Evolutionary conservation across 1,140 invertebrate species (phyloP).

Genomic region (Halesus radiatus): DNA sequence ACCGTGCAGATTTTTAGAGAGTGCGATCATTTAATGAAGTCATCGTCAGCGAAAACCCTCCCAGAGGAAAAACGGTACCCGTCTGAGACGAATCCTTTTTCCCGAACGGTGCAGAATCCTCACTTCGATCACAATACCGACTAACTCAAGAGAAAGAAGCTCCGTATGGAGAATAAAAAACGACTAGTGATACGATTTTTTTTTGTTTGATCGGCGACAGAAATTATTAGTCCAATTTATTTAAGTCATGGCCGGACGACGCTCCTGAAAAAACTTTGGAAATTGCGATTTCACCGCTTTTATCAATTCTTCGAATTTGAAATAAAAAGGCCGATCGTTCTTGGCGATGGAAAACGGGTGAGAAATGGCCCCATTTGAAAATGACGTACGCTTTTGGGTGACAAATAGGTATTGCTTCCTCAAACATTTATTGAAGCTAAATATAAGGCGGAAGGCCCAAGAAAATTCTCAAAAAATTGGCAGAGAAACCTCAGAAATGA

Average conservation of each 20-base stretch:
- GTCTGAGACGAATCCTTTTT: not conserved
- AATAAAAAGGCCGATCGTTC: slow-evolving; percentile 33
- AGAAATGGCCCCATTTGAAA: slow-evolving; percentile 45
- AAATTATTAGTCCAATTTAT: slow-evolving; percentile 50
- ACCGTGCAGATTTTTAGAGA: not conserved
- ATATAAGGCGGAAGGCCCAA: not conserved
- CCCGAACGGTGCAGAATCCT: slow-evolving; percentile 15
- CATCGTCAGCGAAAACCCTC: not conserved
- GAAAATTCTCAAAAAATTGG: not conserved
- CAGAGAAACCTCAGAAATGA: not conserved
- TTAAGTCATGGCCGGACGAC: slow-evolving; percentile 46
- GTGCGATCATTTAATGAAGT: not conserved
- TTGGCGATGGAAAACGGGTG: not conserved
- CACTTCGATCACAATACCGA: not conserved
- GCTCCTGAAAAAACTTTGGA: slow-evolving; percentile 36
- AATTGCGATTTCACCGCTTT: slow-evolving; percentile 45
- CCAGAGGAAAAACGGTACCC: not conserved
- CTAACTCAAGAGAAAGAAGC: not conserved
- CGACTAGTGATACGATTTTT: not conserved
- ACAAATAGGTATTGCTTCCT: slow-evolving; percentile 40
- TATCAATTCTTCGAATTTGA: slow-evolving; percentile 40
- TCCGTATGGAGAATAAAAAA: not conserved
- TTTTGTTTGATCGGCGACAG: slow-evolving; percentile 29
- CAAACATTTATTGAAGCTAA: slow-evolving; percentile 41
- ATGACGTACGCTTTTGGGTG: slow-evolving; percentile 41